Evolutionary conservation across 2,888 invertebrate species (phyloP), one percentile per base, ranked within the genome.

Genomic region (Amblyjoppa proteus): DNA sequence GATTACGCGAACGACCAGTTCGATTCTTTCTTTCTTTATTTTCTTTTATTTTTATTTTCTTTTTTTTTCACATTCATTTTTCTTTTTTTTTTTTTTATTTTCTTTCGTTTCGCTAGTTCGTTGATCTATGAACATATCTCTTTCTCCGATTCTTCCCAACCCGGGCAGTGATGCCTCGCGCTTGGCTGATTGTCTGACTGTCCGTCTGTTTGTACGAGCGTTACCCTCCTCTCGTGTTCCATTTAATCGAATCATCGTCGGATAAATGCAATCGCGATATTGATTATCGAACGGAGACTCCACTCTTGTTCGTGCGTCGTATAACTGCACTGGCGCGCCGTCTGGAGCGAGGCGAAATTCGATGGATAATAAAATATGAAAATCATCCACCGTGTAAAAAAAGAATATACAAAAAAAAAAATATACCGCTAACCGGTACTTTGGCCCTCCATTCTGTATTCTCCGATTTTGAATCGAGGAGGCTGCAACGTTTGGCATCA

Each of bases 1-100:
- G 92, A 92, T 92, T 92, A 91, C 85, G 76, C 31, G 71, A 86
- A 76, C 88, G 56, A 58, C 31, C 49, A 58, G 78, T 81, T 81
- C 74, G 56, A 83, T 85, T 74, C 74, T 76, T 76, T 75, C 69
- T 81, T 79, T 83, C n/a, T 76, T 83, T 76, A 69, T 64, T 49
- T 70, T 71, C 58, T 70, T 53, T 73, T 71, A 34, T 61, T 20
- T 61, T 73, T 78, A 13, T 77, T 25, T 53, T 5, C 13, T 71
- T 71, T 71, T 51, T n/a, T 77, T 66, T 81, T 81, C 53, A 20
- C 20, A 20, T 20, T 20, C 20, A 20, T 20, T 20, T 73, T 71
- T 41, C 53, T 20, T 61, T 73, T 78, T 20, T 77, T 25, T 53
- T 5, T 20, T 71, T 71, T 71, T 51, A 28, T 77, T 66, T 81